phyloP scores from a whole-genome alignment of 2,113 vertebrate genomes.

The Eonycteris spelaea region DNA sequence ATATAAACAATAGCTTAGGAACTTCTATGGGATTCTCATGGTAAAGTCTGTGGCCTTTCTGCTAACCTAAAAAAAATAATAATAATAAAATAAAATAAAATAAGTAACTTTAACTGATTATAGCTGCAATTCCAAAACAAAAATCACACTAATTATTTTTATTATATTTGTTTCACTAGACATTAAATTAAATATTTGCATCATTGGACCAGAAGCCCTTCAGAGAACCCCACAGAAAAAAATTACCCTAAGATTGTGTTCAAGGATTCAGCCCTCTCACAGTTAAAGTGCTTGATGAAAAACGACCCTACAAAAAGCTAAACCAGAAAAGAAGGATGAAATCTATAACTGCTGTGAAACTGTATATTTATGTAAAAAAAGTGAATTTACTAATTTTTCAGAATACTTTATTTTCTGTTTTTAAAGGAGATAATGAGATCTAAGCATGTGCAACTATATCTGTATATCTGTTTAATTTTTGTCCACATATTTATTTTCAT shows the following conservation, averaged over 20 bases:
- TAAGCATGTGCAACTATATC: not conserved
- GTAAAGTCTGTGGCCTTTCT: not conserved
- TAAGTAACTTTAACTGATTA: not conserved
- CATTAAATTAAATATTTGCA: not conserved
- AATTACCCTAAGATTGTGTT: not conserved
- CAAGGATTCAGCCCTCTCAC: not conserved
- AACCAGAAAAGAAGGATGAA: not conserved
- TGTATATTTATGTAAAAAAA: slow-evolving; percentile 5
- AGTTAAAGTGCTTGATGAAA: not conserved
- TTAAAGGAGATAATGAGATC: not conserved
- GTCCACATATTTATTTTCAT: not conserved
- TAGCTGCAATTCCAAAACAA: not conserved
- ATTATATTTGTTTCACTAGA: not conserved
- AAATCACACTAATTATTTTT: not conserved
- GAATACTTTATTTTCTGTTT: not conserved
- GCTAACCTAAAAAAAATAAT: not conserved
- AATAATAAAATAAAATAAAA: not conserved
- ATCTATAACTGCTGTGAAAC: not conserved
- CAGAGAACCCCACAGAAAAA: not conserved
- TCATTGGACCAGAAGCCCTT: not conserved
- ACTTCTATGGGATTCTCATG: not conserved
- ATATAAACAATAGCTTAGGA: rapidly evolving
- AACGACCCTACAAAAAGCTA: not conserved
- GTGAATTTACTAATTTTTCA: not conserved
- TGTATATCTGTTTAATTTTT: slow-evolving; percentile 30